These are phyloP conservation scores for Planiliza haematocheilus DNA, from an alignment of 2,113 vertebrate genomes.

Conservation along the genomic window DNA sequence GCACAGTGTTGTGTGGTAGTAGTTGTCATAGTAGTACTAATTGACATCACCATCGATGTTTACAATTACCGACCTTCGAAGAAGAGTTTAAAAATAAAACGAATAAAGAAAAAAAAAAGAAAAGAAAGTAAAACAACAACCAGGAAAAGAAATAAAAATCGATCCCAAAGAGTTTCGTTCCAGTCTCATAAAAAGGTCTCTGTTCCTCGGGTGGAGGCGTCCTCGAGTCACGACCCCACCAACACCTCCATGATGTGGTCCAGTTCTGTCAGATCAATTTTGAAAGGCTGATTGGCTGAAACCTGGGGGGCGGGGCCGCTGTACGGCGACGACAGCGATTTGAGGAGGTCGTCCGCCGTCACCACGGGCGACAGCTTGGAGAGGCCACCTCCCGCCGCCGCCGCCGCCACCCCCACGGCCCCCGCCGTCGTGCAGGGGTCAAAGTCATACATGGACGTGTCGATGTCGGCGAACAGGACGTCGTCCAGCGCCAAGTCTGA, in stretches of 20 bases:
- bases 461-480: slow-evolving; percentile 98
- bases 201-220: slow-evolving; percentile 18
- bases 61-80: slow-evolving; percentile 79
- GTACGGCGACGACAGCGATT: slow-evolving; percentile 91
- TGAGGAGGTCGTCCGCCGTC: slow-evolving; percentile 95
- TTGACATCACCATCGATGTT: slow-evolving; percentile 79
- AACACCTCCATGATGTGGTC: slow-evolving; percentile 99
- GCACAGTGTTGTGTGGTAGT: slow-evolving; percentile 91
- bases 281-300: slow-evolving; percentile 97
- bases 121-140: slow-evolving; percentile 42
- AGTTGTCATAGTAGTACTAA: slow-evolving; percentile 80
- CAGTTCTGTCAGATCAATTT: slow-evolving; percentile 98
- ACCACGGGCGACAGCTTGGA: slow-evolving; percentile 91
- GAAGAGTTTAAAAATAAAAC: slow-evolving; percentile 50
- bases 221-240: slow-evolving; percentile 90
- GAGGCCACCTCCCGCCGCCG: slow-evolving; percentile 68
- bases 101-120: slow-evolving; percentile 17
- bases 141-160: slow-evolving; percentile 32
- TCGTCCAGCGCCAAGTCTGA: slow-evolving; percentile 98
- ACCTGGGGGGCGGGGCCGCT: slow-evolving; percentile 87
- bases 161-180: slow-evolving; percentile 57
- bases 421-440: slow-evolving; percentile 91
- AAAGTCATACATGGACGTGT: slow-evolving; percentile 99
- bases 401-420: slow-evolving; percentile 69
- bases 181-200: slow-evolving; percentile 57